Percentiles rank a stretch among this genome's conserved stretches.
These are phyloP conservation scores for Diplodus puntazzo DNA, from an alignment of 2,797 vertebrate genomes.

Conservation along the genomic window DNA sequence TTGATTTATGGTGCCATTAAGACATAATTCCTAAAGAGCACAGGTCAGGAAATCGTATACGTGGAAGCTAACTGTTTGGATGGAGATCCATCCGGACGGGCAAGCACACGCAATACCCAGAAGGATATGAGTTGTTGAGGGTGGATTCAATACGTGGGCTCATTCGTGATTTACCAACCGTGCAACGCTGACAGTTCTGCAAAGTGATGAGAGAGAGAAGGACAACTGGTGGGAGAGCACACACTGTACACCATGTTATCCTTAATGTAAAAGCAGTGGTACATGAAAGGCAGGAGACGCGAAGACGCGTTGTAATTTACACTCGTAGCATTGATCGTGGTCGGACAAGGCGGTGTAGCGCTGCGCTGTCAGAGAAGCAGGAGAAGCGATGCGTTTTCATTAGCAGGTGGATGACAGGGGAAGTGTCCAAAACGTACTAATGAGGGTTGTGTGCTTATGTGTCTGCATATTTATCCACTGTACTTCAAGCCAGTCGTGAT, in stretches of 20 bases:
- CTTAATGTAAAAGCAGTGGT: slow-evolving; percentile 57
- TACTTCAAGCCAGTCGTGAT: background rate
- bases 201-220: slow-evolving; percentile 31
- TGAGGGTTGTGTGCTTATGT: slow-evolving; percentile 1
- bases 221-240: background rate
- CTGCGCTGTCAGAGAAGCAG: slow-evolving; percentile 37
- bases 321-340: slow-evolving; percentile 52
- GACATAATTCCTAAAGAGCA: slow-evolving; percentile 62
- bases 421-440: slow-evolving; percentile 28
- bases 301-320: slow-evolving; percentile 52
- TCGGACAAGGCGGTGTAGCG: slow-evolving; percentile 36
- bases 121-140: slow-evolving; percentile 16
- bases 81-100: background rate
- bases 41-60: slow-evolving; percentile 35
- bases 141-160: slow-evolving; percentile 35
- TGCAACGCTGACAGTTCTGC: slow-evolving; percentile 41
- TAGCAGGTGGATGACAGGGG: slow-evolving; percentile 32
- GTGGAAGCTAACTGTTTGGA: slow-evolving; percentile 7
- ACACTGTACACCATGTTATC: slow-evolving; percentile 24
- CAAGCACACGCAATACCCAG: slow-evolving; percentile 13
- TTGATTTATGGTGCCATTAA: slow-evolving; percentile 67
- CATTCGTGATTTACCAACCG: slow-evolving; percentile 33
- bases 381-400: slow-evolving; percentile 39
- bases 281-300: slow-evolving; percentile 55
- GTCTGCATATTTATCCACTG: background rate